Base-by-base conservation (phyloP, 2,797 vertebrate genomes). In the Ptychobarbus kaznakovi region DNA sequence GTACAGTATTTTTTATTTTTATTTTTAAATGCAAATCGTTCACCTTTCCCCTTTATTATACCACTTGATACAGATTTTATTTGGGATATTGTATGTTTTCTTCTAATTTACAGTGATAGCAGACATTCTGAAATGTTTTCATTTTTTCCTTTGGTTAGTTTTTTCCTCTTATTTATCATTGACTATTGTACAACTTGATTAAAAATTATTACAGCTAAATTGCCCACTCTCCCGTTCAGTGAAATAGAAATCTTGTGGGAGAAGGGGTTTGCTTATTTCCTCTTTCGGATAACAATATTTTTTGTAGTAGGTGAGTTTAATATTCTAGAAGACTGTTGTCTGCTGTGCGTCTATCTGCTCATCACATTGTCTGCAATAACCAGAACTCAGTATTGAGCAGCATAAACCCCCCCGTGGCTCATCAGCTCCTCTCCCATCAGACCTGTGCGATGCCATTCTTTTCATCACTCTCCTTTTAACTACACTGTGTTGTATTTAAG, bases 241-340 rank as follows among this genome's bases (percentile, higher is more conserved):
- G 84, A 81, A 89, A 84, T 68, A 42, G 49, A 44, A 38, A 76
- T 88, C 89, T 82, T 75, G 86, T 86, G 49, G 73, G 25, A 63
- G 72, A 12, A 46, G 75, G 80, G 49, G 46, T 97, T 96, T 95
- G 22, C 56, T 58, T 58, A 8, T 58, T 58, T 58, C 20, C 95
- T 94, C 93, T 93, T 94, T 91, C 95, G 96, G 95, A 97, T 97
- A 97, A 97, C 96, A 96, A 94, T 96, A 96, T 96, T 96, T 98
- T 97, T 97, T 95, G 95, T 95, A 96, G 96, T 93, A 94, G 93
- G 96, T 97, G 95, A 98, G 97, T 97, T 97, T 93, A 53, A 76
- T 70, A 89, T 20, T 10, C 76, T 76, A 86, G 88, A 89, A 81
- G 44, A 86, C 84, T 83, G 93, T 93, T 94, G 91, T 93, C 94